phyloP scores from a whole-genome alignment of 2,113 vertebrate species.

The Mellivora capensis region DNA sequence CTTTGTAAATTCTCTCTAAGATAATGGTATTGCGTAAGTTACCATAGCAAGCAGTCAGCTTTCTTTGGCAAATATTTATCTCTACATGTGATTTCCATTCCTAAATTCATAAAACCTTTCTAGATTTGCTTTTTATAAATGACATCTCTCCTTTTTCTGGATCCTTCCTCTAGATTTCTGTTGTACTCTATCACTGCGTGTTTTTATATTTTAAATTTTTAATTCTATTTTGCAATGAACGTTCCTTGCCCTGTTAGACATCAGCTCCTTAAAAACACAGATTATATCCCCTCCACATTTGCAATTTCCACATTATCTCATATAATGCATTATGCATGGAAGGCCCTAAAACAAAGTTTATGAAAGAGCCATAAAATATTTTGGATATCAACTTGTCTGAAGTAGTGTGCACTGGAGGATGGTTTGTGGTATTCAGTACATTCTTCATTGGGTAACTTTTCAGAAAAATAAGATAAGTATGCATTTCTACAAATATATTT shows the following conservation, averaged over 20 bases:
- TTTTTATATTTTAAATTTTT: not conserved
- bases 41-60: not conserved
- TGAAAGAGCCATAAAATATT: not conserved
- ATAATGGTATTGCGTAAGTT: not conserved
- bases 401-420: not conserved
- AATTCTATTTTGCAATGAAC: not conserved
- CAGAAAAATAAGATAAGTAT: slow-evolving; percentile 47
- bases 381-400: not conserved
- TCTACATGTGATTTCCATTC: not conserved
- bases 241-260: not conserved
- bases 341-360: not conserved
- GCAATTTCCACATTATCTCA: not conserved
- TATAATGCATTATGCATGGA: not conserved
- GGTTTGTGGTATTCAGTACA: not conserved
- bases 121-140: not conserved
- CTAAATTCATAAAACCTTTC: not conserved
- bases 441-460: slow-evolving; percentile 52
- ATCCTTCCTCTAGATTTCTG: not conserved
- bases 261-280: not conserved
- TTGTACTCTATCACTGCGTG: not conserved
- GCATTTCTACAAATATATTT: slow-evolving; percentile 27
- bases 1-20: not conserved
- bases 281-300: not conserved
- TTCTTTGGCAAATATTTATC: not conserved
- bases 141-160: not conserved